Evolutionary conservation across 2,888 invertebrate genomes (phyloP).

Genomic region (Monochamus alternatus): DNA sequence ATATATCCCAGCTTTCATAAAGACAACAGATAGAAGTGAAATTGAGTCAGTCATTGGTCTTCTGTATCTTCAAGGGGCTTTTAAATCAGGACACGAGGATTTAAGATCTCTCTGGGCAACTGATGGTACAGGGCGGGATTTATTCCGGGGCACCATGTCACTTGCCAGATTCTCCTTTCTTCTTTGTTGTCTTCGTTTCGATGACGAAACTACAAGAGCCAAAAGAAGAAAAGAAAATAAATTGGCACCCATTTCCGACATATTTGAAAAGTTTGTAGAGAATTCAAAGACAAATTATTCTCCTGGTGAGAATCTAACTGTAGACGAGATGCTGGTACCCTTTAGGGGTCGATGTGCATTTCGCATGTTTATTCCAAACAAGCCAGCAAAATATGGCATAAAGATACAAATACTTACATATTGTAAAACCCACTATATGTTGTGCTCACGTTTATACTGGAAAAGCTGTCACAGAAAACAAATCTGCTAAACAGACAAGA

Average conservation of each 20-base stretch:
- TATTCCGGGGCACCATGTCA: too few species aligned
- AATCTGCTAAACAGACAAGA: too few species aligned
- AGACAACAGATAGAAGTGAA: too few species aligned
- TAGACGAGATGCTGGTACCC: constrained; percentile 2
- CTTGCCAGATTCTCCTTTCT: not conserved
- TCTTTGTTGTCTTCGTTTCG: constrained; percentile 7
- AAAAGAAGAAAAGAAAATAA: constrained; percentile 13
- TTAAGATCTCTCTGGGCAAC: too few species aligned
- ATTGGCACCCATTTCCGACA: constrained; percentile 3
- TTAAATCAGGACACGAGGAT: too few species aligned
- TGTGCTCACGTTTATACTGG: constrained; percentile 6
- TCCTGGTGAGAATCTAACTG: constrained; percentile 1
- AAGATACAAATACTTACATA: constrained; percentile 3
- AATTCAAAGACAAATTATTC: constrained; percentile 11
- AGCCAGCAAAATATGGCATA: constrained; percentile 2
- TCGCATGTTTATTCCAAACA: not conserved
- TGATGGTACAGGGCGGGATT: too few species aligned
- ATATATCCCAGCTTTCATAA: too few species aligned
- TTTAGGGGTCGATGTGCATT: too few species aligned
- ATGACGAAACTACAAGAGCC: not conserved
- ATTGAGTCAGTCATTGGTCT: too few species aligned
- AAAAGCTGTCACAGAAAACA: not conserved
- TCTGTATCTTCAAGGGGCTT: too few species aligned
- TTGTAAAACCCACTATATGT: constrained; percentile 5
- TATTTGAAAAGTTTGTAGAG: constrained; percentile 4